These are phyloP conservation scores for Drosophila mettleri DNA, from an alignment of 2,888 invertebrate species.

Conservation along the genomic window DNA sequence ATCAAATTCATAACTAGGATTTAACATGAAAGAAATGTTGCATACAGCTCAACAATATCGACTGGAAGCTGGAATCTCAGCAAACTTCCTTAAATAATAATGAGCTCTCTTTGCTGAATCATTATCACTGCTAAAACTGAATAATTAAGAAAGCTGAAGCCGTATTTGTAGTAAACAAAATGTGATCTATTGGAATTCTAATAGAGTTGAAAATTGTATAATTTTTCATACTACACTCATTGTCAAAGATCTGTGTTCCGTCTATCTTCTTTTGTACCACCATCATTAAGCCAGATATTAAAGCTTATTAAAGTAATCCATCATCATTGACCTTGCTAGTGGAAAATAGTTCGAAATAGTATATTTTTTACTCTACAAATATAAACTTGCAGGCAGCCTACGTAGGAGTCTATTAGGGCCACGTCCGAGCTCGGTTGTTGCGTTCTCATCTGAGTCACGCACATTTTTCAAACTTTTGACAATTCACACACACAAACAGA, in stretches of 20 bases:
- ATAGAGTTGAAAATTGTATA: not conserved
- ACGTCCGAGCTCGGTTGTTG: slow-evolving; percentile 18
- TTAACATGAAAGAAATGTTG: slow-evolving; percentile 1
- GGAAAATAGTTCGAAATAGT: not conserved
- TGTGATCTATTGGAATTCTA: not conserved
- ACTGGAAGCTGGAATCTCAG: not conserved
- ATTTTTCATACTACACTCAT: not conserved
- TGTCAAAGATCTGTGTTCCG: not conserved
- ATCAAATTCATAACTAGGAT: slow-evolving; percentile 20
- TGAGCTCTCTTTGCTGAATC: not conserved
- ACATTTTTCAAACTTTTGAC: slow-evolving; percentile 77
- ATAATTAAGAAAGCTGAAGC: not conserved
- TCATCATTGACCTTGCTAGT: not conserved
- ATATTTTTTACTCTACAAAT: too few species aligned
- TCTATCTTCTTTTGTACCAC: not conserved
- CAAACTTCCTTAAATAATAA: not conserved
- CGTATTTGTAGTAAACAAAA: not conserved
- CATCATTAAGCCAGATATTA: not conserved
- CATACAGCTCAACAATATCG: not conserved
- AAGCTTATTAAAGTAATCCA: slow-evolving; percentile 2
- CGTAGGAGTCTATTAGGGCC: slow-evolving; percentile 12
- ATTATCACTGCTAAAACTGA: not conserved
- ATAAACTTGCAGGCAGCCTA: not conserved
- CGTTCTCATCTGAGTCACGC: slow-evolving; percentile 50
- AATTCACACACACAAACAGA: slow-evolving; percentile 28